Evolutionary conservation across 2,888 invertebrate genomes (phyloP), one percentile per base, ranked within the genome.

Genomic region (Drosophila glabriapex): DNA sequence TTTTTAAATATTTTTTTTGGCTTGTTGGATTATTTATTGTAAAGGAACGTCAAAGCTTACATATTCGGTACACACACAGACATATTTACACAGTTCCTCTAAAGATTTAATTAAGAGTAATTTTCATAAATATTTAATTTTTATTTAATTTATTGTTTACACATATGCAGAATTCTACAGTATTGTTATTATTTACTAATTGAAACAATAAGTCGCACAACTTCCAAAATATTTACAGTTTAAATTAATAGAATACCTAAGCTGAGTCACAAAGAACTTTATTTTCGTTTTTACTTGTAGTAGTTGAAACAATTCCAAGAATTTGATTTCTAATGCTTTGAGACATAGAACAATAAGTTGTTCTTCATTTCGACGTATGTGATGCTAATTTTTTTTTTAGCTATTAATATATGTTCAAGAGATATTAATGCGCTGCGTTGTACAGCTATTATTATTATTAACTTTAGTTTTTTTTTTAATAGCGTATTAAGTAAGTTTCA

Each of bases 41-140:
- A 33, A 65, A 73, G 74, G 80, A 75, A 88, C 88, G 66, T 73
- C 62, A 63, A 52, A 65, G 66, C 59, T 70, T 67, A 63, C 41
- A 58, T 60, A 61, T 68, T 33, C 60, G 53, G 68, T 68, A 75
- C 68, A 69, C 37, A 50, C 25, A 37, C 66, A 43, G 16, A 41
- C 58, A 50, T 82, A 89, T 85, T 83, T 84, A 89, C 85, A 89
- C 72, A 80, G 63, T 75, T 84, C 55, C 64, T 59, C 58, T 65
- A 25, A 64, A 72, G 28, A 54, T 50, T 52, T 29, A 28, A 25
- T 66, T 60, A 56, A 1, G 19, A 28, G n/a, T n/a, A 55, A 71
- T 60, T 54, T 22, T 35, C 61, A 9, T 59, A 53, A 50, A 35
- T 59, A 52, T 25, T 49, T 62, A 35, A 10, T 28, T 37, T 54